A percentile compares a stretch with the other conserved stretches of the same genome.
Conservation (phyloP, 23 tunicate genomes). For the Botrylloides violaceus region DNA sequence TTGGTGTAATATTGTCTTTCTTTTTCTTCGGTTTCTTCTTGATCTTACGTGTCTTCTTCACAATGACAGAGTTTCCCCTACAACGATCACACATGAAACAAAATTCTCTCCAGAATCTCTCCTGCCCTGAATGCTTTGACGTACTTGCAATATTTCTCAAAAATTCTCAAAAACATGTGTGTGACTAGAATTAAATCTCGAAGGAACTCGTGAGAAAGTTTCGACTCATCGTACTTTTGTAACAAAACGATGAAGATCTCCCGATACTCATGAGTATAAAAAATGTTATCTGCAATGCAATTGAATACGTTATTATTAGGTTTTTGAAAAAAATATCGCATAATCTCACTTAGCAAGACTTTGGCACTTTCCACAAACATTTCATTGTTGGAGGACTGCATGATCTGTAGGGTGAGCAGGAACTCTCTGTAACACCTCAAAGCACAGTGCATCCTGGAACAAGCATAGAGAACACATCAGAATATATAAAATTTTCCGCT, state of each 20-base stretch:
- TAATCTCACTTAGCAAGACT: constrained; percentile 78
- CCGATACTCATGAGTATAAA: constrained; percentile 76
- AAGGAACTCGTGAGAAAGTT: constrained; percentile 54
- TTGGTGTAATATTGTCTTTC: constrained; percentile 3
- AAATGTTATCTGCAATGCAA: constrained; percentile 54
- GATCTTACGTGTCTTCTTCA: constrained; percentile 36
- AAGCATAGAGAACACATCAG: not conserved
- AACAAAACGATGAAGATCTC: constrained; percentile 70
- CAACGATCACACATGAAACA: not conserved
- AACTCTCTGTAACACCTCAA: constrained; percentile 83
- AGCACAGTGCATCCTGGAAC: constrained; percentile 65
- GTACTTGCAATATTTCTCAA: constrained; percentile 91
- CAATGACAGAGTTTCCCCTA: constrained; percentile 53
- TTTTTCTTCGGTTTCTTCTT: constrained; percentile 22
- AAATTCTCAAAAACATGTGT: constrained; percentile 82
- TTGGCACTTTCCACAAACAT: constrained; percentile 56
- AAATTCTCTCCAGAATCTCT: not conserved
- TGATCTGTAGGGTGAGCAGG: constrained; percentile 55
- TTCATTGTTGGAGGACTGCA: constrained; percentile 39
- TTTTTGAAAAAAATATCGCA: not conserved
- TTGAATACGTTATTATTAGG: not conserved
- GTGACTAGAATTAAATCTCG: constrained; percentile 44
- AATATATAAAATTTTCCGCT: not conserved
- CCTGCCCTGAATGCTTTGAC: not conserved
- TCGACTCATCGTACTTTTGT: constrained; percentile 77